Evolutionary conservation across 2,797 vertebrate species (phyloP).

Genomic region (Orientallactaga sibirica): DNA sequence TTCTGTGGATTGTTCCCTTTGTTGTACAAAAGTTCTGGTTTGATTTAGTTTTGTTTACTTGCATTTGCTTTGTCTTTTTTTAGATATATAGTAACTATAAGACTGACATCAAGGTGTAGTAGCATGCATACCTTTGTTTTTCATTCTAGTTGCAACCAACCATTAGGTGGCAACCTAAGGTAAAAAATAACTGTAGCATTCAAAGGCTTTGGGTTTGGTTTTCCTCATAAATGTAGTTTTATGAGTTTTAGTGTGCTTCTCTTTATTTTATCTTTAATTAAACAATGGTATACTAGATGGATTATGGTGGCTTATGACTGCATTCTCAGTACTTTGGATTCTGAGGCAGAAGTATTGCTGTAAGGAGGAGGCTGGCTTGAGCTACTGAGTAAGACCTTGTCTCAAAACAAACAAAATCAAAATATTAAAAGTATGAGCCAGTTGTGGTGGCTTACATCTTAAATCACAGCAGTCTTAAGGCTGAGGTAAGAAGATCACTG

Average conservation of each 20-base stretch:
- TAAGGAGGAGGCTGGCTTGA: too few relatives aligned
- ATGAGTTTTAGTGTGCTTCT: neutral
- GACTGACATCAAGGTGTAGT: neutral
- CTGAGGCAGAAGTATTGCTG: neutral
- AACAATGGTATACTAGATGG: neutral
- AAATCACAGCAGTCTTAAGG: too few relatives aligned
- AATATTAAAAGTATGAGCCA: too few relatives aligned
- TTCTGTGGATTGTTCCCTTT: neutral
- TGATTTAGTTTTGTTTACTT: neutral
- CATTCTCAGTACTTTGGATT: neutral
- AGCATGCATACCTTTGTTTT: neutral
- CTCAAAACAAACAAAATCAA: neutral
- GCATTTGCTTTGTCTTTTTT: neutral
- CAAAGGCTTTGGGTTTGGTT: neutral
- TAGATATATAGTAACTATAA: neutral
- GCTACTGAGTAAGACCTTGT: neutral
- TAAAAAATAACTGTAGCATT: slow-evolving; percentile 48
- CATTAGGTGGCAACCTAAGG: slow-evolving; percentile 68
- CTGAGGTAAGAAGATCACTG: too few relatives aligned
- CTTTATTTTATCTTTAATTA: slow-evolving; percentile 9
- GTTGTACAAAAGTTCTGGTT: neutral
- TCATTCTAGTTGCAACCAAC: slow-evolving; percentile 25
- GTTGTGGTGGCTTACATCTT: too few relatives aligned
- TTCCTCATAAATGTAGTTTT: neutral
- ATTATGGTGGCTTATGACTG: neutral